Base-by-base conservation (phyloP, 2,113 vertebrate genomes). In the Halcyon malimbica region DNA sequence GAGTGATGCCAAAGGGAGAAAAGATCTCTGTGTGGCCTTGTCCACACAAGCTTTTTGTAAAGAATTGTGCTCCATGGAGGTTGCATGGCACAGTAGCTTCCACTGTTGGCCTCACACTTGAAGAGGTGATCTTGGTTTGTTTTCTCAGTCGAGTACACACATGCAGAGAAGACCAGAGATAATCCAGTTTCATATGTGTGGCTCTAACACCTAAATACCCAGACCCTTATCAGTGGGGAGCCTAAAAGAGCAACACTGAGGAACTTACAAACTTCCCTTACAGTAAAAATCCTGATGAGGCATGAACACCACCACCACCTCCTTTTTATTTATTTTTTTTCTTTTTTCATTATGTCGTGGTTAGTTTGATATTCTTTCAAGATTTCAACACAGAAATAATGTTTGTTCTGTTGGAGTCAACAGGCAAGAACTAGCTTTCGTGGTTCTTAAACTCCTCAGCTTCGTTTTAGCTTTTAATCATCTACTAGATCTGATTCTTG, bases 401-500 rank as follows among this genome's bases (percentile, higher is more conserved):
- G 35, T 89, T 86, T 1, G 1, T 86, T 78, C 73, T 92, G 48
- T 92, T 70, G 44, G 77, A 93, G 37, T 42, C 87, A 94, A 96
- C 62, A 90, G 69, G 83, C 79, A 94, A 82, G 81, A 69, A 79
- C 80, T 92, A 79, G 89, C 62, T 93, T 92, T 92, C 89, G 90
- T 96, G 77, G 64, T 76, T 97, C 83, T 76, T 93, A 41, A 91
- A 75, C 73, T 87, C 25, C 56, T 90, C n/a, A n/a, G 64, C 56
- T 82, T 92, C 14, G 0, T 78, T 89, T 62, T 68, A 81, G 83
- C 68, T 94, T 94, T 96, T 93, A 93, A 92, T 94, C 69, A 89
- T 93, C 83, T 86, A 89, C 56, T 21, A 90, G 64, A 92, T 51
- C 68, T 51, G 69, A 92, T 78, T 96, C 60, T 90, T 94, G 88